Conservation (phyloP, 2,888 invertebrate species). For the Protophormia terraenovae region DNA sequence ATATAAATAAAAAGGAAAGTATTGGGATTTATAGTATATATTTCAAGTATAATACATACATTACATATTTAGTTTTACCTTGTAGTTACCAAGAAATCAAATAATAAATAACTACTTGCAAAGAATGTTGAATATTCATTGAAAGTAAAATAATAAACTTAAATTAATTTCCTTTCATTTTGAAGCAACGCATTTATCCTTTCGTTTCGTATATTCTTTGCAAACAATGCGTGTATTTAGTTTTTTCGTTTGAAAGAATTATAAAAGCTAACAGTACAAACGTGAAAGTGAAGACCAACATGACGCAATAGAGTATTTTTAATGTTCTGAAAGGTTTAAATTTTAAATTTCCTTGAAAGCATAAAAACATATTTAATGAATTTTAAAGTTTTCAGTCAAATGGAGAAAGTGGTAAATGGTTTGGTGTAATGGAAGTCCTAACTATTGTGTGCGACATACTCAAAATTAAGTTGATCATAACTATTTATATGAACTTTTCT, state of each 20-base stretch:
- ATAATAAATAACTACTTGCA: background rate
- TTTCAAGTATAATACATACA: background rate
- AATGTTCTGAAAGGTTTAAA: too few relatives aligned
- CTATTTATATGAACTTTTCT: background rate
- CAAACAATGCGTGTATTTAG: background rate
- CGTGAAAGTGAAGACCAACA: background rate
- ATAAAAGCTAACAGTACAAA: background rate
- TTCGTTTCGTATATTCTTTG: background rate
- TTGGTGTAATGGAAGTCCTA: too few relatives aligned
- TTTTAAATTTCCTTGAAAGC: too few relatives aligned
- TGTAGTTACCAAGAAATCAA: background rate
- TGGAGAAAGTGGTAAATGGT: too few relatives aligned
- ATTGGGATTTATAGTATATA: too few relatives aligned
- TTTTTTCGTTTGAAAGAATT: background rate
- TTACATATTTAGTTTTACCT: background rate
- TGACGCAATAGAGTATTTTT: too few relatives aligned
- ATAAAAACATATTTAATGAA: too few relatives aligned
- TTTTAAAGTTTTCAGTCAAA: too few relatives aligned
- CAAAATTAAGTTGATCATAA: background rate
- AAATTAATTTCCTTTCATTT: background rate
- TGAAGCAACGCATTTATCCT: background rate
- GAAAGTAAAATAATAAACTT: background rate
- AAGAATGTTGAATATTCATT: background rate
- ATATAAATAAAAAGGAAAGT: too few relatives aligned
- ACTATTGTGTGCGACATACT: too few relatives aligned